These are phyloP conservation scores for Tympanuchus pallidicinctus DNA, from an alignment of 2,113 vertebrate genomes.

Conservation along the genomic window DNA sequence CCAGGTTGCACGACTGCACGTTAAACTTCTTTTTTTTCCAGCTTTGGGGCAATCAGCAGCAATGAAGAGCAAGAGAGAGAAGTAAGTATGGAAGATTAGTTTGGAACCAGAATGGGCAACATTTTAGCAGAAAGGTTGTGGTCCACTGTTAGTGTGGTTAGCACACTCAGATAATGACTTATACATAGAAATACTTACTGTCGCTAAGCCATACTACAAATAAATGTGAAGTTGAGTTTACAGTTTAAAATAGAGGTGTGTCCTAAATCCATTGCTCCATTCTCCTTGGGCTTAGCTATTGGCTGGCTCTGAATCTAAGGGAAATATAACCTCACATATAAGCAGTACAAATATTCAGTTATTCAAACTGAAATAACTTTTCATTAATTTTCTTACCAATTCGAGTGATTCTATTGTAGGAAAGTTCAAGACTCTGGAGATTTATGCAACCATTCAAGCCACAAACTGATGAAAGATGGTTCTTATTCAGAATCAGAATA, in stretches of 20 bases:
- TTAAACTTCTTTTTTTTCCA: neutral
- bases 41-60: neutral
- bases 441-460: slow-evolving; percentile 87
- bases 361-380: neutral
- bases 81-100: neutral
- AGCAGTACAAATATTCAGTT: neutral
- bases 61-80: neutral
- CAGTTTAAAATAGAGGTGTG: neutral
- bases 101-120: neutral
- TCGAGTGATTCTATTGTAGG: slow-evolving; percentile 89
- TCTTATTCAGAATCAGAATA: slow-evolving; percentile 85
- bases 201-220: neutral
- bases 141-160: neutral
- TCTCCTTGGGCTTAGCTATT: neutral
- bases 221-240: neutral
- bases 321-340: neutral
- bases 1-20: neutral
- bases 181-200: neutral
- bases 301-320: neutral
- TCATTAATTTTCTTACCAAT: slow-evolving; percentile 83
- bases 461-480: slow-evolving; percentile 86
- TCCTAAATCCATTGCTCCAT: neutral
- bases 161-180: neutral
- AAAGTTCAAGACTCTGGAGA: slow-evolving; percentile 87
- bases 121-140: neutral